Evolutionary conservation across 2,113 vertebrate species (phyloP), one percentile per base, ranked within the genome.

Genomic region (Gavialis gangeticus): DNA sequence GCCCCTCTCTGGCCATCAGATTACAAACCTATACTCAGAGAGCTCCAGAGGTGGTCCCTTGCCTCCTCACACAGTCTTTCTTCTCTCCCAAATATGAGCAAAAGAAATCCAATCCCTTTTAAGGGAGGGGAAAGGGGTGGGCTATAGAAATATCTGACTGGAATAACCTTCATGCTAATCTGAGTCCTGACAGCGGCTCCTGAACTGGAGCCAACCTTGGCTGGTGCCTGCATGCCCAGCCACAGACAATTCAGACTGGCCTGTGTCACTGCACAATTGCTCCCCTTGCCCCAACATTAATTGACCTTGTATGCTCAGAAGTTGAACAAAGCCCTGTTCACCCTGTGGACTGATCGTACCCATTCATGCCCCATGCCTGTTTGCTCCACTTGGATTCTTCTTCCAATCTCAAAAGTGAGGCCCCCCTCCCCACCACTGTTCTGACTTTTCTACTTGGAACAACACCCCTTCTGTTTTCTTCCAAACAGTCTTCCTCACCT

Each of bases 121-220:
- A 84, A 87, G 84, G 91, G 89, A 91, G 92, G 95, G 54, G 71
- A 21, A 91, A 71, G 91, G 88, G 92, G 89, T 82, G 85, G 93
- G 54, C 22, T 82, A 73, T 94, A 85, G 59, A 93, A 96, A 58
- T 62, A 58, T 69, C 91, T 93, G 59, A 81, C 96, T 97, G 85
- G 91, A 97, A 97, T 95, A 96, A 93, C 94, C 92, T 91, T 94
- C 91, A 91, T 60, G 89, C 91, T 93, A 93, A 97, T 97, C 82
- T 94, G 87, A 88, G 85, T 82, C 54, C 91, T 89, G 79, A 91
- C 22, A 2, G 85, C 77, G 2, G 18, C 62, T 84, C 79, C 88
- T 97, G 93, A 88, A 91, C 11, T 0, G 25, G 4, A 90, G 94
- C 92, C 94, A 95, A 75, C 25, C 82, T 82, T 55, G 69, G 27